Percentiles rank a stretch among this genome's conserved stretches.
phyloP scores from a whole-genome alignment of 2,113 vertebrate species.

The Mystacornis crossleyi region DNA sequence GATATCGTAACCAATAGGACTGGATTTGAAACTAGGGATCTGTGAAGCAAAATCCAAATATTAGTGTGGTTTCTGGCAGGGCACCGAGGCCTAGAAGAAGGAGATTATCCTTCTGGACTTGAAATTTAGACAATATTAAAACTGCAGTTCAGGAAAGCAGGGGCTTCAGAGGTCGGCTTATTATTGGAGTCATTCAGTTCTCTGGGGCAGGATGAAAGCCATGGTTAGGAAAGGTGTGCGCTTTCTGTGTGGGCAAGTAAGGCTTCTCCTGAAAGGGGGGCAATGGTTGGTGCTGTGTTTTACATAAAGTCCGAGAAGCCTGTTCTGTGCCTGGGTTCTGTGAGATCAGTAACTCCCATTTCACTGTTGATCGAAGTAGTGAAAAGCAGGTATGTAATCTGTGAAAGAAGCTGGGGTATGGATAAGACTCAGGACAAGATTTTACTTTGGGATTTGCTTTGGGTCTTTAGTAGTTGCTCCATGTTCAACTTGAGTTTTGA shows the following conservation, averaged over 20 bases:
- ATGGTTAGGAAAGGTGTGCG: not conserved
- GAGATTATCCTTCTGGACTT: not conserved
- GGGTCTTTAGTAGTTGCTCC: not conserved
- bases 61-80: not conserved
- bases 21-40: not conserved
- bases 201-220: not conserved
- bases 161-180: not conserved
- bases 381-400: not conserved
- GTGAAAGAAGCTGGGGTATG: not conserved
- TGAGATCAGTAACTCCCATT: not conserved
- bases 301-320: not conserved
- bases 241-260: rapidly evolving
- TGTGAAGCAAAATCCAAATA: not conserved
- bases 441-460: not conserved
- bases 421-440: not conserved
- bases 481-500: not conserved
- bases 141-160: not conserved
- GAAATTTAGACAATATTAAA: not conserved
- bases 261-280: not conserved
- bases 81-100: not conserved
- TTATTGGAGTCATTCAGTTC: not conserved
- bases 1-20: not conserved
- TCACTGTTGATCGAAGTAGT: not conserved
- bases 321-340: not conserved
- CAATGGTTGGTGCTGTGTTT: not conserved